A percentile compares a stretch with the other conserved stretches of the same genome.
phyloP scores from a whole-genome alignment of 2,888 invertebrate genomes.

The Drosophila neotestacea region DNA sequence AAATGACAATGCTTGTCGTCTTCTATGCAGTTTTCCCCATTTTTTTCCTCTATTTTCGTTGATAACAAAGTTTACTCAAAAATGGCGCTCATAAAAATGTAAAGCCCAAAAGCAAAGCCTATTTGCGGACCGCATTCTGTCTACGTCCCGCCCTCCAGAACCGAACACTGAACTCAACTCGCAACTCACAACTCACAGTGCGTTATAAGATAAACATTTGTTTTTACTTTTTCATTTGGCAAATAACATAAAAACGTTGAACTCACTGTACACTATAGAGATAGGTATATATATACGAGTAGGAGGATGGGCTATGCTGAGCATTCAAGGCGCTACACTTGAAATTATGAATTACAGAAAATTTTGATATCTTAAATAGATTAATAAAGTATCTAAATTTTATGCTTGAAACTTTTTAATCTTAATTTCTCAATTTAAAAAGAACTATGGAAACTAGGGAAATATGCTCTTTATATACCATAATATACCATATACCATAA shows the following conservation, averaged over 20 bases:
- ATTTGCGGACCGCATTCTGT: slow-evolving; percentile 68
- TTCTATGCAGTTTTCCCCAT: slow-evolving; percentile 10
- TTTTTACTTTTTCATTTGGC: slow-evolving; percentile 80
- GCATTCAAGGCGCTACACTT: slow-evolving; percentile 15
- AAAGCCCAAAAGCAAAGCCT: slow-evolving; percentile 79
- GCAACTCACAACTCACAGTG: slow-evolving; percentile 44
- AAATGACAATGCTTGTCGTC: slow-evolving; percentile 52
- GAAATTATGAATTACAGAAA: not conserved
- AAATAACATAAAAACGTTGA: slow-evolving; percentile 78
- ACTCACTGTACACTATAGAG: slow-evolving; percentile 43
- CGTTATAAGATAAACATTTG: slow-evolving; percentile 77
- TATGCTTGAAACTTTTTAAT: too few relatives aligned
- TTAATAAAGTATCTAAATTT: not conserved
- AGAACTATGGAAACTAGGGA: too few relatives aligned
- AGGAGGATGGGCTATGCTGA: slow-evolving; percentile 14
- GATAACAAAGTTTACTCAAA: slow-evolving; percentile 76
- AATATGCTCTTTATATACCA: too few relatives aligned
- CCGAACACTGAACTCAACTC: slow-evolving; percentile 27
- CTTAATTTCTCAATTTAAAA: too few relatives aligned
- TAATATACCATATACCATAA: too few relatives aligned
- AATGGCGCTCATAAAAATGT: slow-evolving; percentile 68
- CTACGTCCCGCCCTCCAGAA: slow-evolving; percentile 13
- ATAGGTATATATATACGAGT: slow-evolving; percentile 25
- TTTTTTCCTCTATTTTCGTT: slow-evolving; percentile 31
- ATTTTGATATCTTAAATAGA: not conserved